Base-by-base conservation (phyloP, 2,113 vertebrate species). In the Orthonyx spaldingii region DNA sequence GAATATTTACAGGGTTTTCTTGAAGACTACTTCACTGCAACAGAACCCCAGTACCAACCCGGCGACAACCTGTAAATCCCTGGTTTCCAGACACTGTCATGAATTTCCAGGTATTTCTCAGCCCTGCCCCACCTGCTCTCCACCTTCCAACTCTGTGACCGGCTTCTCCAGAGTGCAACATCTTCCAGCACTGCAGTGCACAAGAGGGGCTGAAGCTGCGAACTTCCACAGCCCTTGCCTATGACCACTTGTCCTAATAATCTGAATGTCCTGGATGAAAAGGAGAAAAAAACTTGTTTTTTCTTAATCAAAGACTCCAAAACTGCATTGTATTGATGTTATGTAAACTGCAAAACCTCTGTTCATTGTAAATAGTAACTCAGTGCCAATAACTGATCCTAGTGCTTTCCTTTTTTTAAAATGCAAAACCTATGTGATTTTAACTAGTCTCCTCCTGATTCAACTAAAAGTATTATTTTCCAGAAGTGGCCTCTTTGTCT, bases 1-100 rank as follows among this genome's bases (percentile, higher is more conserved):
- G 99, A 99, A 93, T 99, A 99, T 97, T 98, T 99, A 95, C 99
- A 99, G 97, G 98, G 99, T 98, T 99, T 99, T 97, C 98, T 99
- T 96, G 99, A 99, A 98, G 99, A 99, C 98, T 99, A 99, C 98
- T 99, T 99, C 97, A 99, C 99, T 18, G 99, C 99, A 86, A 99
- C 99, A 47, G 99, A 99, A 97, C 99, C 99, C 96, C 99, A 99
- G 97, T 99, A 99, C 96, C 99, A 99, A 96, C 99, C 99, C 1
- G 99, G 99, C 4, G 99, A 99, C 97, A 99, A 99, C 98, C 99
- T 99, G 97, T 99, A 98, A 98, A 96, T 80, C 82, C 21, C 64
- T 53, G 89, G 64, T 74, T 89, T 85, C 66, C 95, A 89, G 94
- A 94, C 92, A 94, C 88, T 97, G 93, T 97, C 93, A 84, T 42